Conservation (phyloP, 2,797 vertebrate species). For the Chelon labrosus region DNA sequence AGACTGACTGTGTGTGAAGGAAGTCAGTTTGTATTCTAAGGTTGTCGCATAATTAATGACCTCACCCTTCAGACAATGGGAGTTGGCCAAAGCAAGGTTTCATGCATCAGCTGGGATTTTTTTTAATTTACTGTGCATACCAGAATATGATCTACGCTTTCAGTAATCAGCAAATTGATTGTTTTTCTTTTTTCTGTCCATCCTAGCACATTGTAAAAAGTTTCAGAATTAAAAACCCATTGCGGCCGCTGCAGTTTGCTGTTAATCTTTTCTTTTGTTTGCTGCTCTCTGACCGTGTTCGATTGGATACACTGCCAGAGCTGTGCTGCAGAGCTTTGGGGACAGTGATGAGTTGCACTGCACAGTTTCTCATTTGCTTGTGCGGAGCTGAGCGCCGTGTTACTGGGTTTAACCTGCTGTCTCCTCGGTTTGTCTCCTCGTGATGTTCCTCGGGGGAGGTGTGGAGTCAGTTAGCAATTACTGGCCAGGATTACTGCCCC, state of each 20-base stretch:
- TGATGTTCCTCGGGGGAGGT: conserved; percentile 68
- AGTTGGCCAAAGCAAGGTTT: conserved; percentile 29
- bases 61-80: conserved; percentile 37
- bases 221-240: conserved; percentile 40
- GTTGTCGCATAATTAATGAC: conserved; percentile 47
- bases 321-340: conserved; percentile 64
- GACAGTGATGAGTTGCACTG: conserved; percentile 73
- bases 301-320: conserved; percentile 47
- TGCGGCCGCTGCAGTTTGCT: conserved; percentile 36
- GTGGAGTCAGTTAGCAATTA: conserved; percentile 75
- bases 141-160: conserved; percentile 21
- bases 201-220: conserved; percentile 27
- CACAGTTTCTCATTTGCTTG: conserved; percentile 71
- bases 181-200: conserved; percentile 34
- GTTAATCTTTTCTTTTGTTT: conserved; percentile 49
- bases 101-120: conserved; percentile 41
- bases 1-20: conserved; percentile 9
- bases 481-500: conserved; percentile 62
- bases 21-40: conserved; percentile 43
- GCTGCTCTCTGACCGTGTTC: conserved; percentile 46
- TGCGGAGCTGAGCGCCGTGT: conserved; percentile 50
- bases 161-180: conserved; percentile 15
- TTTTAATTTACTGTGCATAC: conserved; percentile 1
- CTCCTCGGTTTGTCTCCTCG: conserved; percentile 66
- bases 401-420: conserved; percentile 71